Base-by-base conservation (phyloP, 92 coral and sea anemone genomes). In the Scolanthus callimorphus region DNA sequence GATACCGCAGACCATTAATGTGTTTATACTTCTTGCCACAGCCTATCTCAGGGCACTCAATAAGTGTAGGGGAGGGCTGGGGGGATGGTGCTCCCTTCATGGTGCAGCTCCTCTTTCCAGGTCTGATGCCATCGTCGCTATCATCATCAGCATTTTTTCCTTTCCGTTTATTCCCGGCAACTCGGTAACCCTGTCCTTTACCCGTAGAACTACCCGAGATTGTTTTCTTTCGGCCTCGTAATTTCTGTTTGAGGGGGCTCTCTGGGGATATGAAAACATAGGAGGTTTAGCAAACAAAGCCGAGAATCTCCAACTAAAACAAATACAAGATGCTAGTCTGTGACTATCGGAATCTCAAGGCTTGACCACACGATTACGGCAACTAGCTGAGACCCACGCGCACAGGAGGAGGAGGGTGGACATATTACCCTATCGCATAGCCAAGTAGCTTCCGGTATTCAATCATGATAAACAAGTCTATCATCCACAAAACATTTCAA, bases 11-110 rank as follows among this genome's bases (percentile, higher is more conserved):
- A 0, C 98, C 96, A 74, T 92, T 92, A 3, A 92, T 92, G 56
- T 92, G 98, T 55, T 92, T 92, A 66, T 92, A 88, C 65, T 88
- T 92, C 76, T 92, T 92, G 66, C 76, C 91, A 59, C 98, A 92
- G 66, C 91, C 91, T 29, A 90, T 91, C 41, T 92, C 98, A 49
- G 98, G 98, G 38, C 98, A 92, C 46, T 84, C 92, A 23, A 92
- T 92, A 39, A 92, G 78, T 25, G 98, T 88, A 3, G 96, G 98
- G 20, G 98, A 92, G 0, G 98, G 98, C 25, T 85, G 90, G 12
- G 98, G 98, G 11, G 98, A 92, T 8, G 70, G 78, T 23, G 86
- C 88, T 12, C 84, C 83, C 60, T 92, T 92, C 45, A 92, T 65
- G 11, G 98, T 92, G 37, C 98, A 92, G 57, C 90, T 92, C 58